Conservation (phyloP, 2,113 vertebrate species). For the Chamaea fasciata region DNA sequence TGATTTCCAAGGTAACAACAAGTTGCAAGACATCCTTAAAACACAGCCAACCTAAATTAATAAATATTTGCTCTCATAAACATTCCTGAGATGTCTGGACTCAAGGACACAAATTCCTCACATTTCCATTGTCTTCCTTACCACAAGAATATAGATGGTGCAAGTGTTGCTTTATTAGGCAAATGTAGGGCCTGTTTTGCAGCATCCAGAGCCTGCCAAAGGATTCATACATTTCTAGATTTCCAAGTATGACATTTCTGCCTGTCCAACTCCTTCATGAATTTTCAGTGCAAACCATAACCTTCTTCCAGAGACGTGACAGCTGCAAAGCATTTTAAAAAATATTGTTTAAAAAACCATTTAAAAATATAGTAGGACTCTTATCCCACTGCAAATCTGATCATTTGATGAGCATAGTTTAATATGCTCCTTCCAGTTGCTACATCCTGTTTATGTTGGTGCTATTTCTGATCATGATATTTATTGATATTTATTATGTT, state of each 20-base stretch:
- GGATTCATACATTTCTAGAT: background rate
- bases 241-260: background rate
- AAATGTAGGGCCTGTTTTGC: background rate
- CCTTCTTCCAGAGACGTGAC: background rate
- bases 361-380: background rate
- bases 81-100: background rate
- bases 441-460: background rate
- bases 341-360: too few species aligned
- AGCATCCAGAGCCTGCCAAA: background rate
- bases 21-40: background rate
- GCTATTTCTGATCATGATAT: background rate
- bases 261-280: background rate
- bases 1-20: background rate
- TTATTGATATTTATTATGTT: background rate
- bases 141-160: background rate
- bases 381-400: background rate
- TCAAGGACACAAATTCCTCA: background rate
- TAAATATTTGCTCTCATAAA: background rate
- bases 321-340: background rate
- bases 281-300: background rate
- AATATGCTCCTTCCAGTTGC: background rate
- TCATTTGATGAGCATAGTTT: background rate
- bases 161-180: background rate
- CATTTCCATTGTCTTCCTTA: background rate
- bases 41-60: background rate